Conservation (phyloP, 2,113 vertebrate genomes). For the Charadrius vociferus region DNA sequence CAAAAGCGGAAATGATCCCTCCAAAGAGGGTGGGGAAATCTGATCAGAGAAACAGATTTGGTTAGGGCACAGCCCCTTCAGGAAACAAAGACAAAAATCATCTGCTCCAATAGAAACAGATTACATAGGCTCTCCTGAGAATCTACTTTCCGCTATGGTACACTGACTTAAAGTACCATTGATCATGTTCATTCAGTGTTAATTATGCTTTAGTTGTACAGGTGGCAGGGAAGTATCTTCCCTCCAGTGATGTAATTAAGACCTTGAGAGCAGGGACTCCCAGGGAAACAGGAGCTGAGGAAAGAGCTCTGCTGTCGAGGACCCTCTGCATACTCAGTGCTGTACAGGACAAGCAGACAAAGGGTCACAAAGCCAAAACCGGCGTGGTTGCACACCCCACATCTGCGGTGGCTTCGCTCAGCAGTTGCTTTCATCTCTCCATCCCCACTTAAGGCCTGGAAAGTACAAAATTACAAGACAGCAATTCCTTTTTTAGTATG, state of each 20-base stretch:
- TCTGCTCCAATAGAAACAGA: neutral
- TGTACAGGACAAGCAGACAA: neutral
- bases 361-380: neutral
- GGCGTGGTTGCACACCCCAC: neutral
- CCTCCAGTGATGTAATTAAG: neutral
- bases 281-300: neutral
- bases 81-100: neutral
- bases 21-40: neutral
- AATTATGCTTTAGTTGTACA: neutral
- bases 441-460: neutral
- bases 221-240: neutral
- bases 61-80: neutral
- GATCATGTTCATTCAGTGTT: neutral
- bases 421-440: neutral
- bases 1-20: neutral
- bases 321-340: neutral
- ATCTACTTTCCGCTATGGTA: rapidly evolving
- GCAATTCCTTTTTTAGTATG: neutral
- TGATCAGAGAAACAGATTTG: neutral
- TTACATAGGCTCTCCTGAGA: neutral
- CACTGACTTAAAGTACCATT: neutral
- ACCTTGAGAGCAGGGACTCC: neutral
- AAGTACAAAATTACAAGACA: slow-evolving; percentile 22
- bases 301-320: neutral
- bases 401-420: neutral